Evolutionary conservation across 1,140 invertebrate species (phyloP), one percentile per base, ranked within the genome.

Genomic region (Papilio aristodemus): DNA sequence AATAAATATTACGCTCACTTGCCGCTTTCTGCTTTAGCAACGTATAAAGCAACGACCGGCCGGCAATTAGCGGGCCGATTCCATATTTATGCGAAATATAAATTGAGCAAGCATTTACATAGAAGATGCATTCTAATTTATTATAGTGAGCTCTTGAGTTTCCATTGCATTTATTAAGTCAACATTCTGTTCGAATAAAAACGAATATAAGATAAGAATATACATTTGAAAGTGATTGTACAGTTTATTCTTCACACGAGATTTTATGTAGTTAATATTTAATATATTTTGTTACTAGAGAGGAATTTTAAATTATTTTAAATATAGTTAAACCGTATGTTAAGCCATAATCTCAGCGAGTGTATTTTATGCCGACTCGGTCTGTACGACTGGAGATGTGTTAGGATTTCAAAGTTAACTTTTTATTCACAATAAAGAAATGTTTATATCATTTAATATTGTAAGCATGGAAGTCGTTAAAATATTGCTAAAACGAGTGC

Each of bases 21-120:
- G 38, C 83, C 81, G 79, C 85, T 87, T 87, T 87, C 85, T 87
- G 81, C 77, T 77, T 79, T 78, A 76, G 75, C 75, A 82, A 80
- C 58, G 41, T 71, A 75, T 72, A 69, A 75, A 70, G 67, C 71
- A 67, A 77, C 70, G 67, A 77, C 72, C 27, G 25, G 19, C 72
- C 71, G 69, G 59, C 76, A 81, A 83, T 83, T 81, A 78, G 46
- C 62, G 57, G 39, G 27, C 41, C 63, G 50, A 77, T 77, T 74
- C 76, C 80, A 79, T 73, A 76, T 83, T 83, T 76, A 83, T 78
- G 73, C 76, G 74, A 80, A 79, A 77, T 69, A 78, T 54, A 69
- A 79, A 75, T 81, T 79, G 76, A 76, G 75, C 78, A 76, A 75
- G 66, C 73, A 78, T 81, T 80, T 77, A 75, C 73, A 76, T 78